Evolutionary conservation across 2,888 invertebrate species (phyloP).

Genomic region (Drosophila basisetae): DNA sequence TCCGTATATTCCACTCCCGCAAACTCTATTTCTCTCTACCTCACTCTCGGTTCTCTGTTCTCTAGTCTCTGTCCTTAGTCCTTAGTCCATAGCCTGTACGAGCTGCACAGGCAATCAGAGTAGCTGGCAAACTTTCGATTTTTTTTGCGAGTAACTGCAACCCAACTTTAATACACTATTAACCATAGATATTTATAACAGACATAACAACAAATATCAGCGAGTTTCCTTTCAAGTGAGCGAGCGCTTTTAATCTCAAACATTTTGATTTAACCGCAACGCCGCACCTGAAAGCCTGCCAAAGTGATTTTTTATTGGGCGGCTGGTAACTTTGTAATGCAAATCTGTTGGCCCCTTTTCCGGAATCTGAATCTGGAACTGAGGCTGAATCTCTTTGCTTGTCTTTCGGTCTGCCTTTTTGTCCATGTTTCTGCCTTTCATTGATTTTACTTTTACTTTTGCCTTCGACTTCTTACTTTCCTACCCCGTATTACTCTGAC

Average conservation of each 20-base stretch:
- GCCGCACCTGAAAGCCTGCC: constrained; percentile 30
- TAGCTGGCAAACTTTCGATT: constrained; percentile 59
- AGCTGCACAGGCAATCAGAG: constrained; percentile 34
- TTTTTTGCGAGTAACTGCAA: constrained; percentile 21
- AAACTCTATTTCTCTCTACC: background rate
- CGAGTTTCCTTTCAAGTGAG: constrained; percentile 24
- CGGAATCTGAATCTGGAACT: background rate
- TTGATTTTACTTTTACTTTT: constrained; percentile 54
- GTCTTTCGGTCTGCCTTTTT: background rate
- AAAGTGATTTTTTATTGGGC: constrained; percentile 67
- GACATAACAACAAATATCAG: constrained; percentile 28
- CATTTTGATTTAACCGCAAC: constrained; percentile 34
- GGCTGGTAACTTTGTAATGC: constrained; percentile 67
- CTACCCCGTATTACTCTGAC: constrained; percentile 21
- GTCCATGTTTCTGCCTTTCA: constrained; percentile 42
- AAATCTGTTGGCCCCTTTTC: constrained; percentile 42
- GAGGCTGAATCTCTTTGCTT: constrained; percentile 8
- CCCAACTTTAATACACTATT: constrained; percentile 42
- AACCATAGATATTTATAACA: constrained; percentile 47
- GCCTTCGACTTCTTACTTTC: constrained; percentile 11
- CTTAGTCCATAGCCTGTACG: constrained; percentile 10
- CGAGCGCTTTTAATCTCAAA: constrained; percentile 62
- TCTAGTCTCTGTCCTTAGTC: background rate
- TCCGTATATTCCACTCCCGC: constrained; percentile 34
- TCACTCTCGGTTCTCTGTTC: background rate